A percentile compares a stretch with the other conserved stretches of the same genome.
Conservation (phyloP, 2,113 vertebrate genomes). For the Microcebus griseorufus region DNA sequence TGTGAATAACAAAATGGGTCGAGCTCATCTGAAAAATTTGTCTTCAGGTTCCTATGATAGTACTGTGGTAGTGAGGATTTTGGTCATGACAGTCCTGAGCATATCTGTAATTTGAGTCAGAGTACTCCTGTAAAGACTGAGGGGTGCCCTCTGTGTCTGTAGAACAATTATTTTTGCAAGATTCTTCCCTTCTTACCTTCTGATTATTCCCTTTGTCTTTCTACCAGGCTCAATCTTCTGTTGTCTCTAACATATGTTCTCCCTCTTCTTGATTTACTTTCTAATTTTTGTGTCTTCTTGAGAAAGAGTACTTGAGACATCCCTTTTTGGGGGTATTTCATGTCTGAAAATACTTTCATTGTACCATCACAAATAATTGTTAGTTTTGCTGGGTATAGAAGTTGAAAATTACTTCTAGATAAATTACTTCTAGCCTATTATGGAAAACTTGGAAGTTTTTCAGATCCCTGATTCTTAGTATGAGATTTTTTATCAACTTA, state of each 20-base stretch:
- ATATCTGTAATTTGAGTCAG: background rate
- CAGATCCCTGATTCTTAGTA: background rate
- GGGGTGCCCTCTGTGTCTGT: background rate
- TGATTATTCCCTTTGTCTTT: background rate
- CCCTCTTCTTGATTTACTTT: background rate
- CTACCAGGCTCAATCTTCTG: background rate
- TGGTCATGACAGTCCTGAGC: background rate
- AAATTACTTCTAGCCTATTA: background rate
- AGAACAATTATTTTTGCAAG: background rate
- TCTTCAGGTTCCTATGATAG: background rate
- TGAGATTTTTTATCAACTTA: background rate
- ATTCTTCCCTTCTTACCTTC: background rate
- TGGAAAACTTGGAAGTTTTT: background rate
- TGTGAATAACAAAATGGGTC: background rate
- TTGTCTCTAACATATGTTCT: background rate
- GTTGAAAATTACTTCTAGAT: background rate
- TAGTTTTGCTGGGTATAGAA: background rate
- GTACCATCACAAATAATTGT: background rate
- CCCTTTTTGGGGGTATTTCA: background rate
- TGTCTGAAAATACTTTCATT: constrained; percentile 7
- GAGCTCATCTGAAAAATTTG: background rate
- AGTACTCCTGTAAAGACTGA: background rate
- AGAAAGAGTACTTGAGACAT: background rate
- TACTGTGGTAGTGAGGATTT: background rate
- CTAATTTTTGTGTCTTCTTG: background rate